Percentiles rank a stretch among this genome's conserved stretches.
Evolutionary conservation across 2,797 vertebrate genomes (phyloP).

Genomic region (Coregonus sp.): DNA sequence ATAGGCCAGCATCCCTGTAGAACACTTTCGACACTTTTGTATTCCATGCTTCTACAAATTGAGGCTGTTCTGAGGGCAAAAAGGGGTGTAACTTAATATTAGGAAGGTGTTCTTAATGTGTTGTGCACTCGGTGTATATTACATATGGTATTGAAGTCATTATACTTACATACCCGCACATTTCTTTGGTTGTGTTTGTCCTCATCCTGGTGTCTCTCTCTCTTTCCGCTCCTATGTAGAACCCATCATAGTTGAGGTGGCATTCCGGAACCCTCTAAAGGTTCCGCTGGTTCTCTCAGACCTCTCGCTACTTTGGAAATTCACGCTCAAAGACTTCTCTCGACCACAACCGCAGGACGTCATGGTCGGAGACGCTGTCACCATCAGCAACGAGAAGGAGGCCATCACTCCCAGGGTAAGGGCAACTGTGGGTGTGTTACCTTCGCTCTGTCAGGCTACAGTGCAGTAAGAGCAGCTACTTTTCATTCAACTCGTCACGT

Average conservation of each 20-base stretch:
- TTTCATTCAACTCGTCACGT: neutral
- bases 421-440: neutral
- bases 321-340: constrained; percentile 77
- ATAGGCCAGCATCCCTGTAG: too few relatives aligned
- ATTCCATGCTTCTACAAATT: too few relatives aligned
- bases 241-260: constrained; percentile 92
- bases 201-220: neutral
- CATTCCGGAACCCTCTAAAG: constrained; percentile 92
- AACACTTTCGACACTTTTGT: too few relatives aligned
- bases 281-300: constrained; percentile 87
- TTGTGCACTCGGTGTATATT: neutral
- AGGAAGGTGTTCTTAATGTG: too few relatives aligned
- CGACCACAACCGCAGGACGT: constrained; percentile 63
- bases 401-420: constrained; percentile 38
- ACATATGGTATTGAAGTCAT: neutral
- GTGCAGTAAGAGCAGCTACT: constrained; percentile 12
- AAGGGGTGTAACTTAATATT: too few relatives aligned
- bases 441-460: neutral
- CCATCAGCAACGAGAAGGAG: constrained; percentile 79
- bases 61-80: too few relatives aligned
- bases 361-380: constrained; percentile 72
- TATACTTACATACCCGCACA: neutral
- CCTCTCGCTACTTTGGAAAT: constrained; percentile 91
- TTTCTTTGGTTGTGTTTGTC: neutral
- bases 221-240: constrained; percentile 68